Evolutionary conservation across 2,113 vertebrate genomes (phyloP), one percentile per base, ranked within the genome.

Genomic region (Hepsetus odoe): DNA sequence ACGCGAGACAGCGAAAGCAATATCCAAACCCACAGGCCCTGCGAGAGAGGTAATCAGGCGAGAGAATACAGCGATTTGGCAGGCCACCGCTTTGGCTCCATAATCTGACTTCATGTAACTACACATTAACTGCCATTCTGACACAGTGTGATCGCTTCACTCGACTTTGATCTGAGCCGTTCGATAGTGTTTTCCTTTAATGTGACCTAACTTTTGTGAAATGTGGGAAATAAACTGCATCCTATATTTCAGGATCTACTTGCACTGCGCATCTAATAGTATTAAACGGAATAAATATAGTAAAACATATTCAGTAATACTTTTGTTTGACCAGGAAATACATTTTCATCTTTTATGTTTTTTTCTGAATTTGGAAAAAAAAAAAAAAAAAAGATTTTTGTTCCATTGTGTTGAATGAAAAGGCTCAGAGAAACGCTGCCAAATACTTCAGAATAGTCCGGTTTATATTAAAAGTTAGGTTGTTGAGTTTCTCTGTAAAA

Each of bases 121-220:
- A 51, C 44, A 42, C 42, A 62, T 74, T 74, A 33, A 62, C 58
- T 61, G 72, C 58, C 28, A 20, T 64, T 74, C 46, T 49, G 56
- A 74, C 38, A 62, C 56, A 30, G 40, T 38, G 30, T 11, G 40
- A 46, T 61, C 14, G 14, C 33, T 58, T 56, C 32, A 5, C n/a
- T 62, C 26, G 18, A n/a, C 56, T 74, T 61, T 61, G 38, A 61
- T 74, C 26, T 46, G 72, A 30, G 28, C 12, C 20, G 33, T 74
- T 42, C 30, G 16, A 26, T 74, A 20, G 20, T 24, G n/a, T n/a
- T n/a, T n/a, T n/a, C n/a, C n/a, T n/a, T n/a, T 49, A 49, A 74
- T 20, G 72, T 30, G 40, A 64, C 26, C 13, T 35, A 61, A 30
- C 16, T 42, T 59, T 58, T 28, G 22, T 58, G 38, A 59, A 22